These are phyloP conservation scores for Poecilia velifera DNA, from an alignment of 2,797 vertebrate species.

Conservation along the genomic window DNA sequence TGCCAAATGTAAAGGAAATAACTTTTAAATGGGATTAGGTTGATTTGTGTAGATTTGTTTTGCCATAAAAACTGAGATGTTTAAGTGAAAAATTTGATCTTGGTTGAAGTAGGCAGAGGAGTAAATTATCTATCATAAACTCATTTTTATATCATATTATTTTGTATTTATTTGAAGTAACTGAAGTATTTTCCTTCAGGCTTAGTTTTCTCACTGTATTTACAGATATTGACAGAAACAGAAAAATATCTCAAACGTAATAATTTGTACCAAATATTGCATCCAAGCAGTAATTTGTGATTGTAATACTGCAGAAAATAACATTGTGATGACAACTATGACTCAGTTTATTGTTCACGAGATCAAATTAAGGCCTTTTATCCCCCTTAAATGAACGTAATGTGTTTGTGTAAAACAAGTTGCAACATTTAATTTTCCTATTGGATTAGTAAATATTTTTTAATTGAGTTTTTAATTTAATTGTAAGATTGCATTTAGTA, in stretches of 20 bases:
- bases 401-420: too few species aligned
- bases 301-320: background rate
- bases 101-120: too few species aligned
- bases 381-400: background rate
- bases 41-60: background rate
- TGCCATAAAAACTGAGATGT: background rate
- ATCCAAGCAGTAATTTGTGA: background rate
- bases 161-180: background rate
- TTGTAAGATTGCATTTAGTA: background rate
- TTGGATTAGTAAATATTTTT: background rate
- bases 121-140: too few species aligned
- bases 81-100: background rate
- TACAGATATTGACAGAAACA: background rate
- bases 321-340: background rate
- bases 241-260: background rate
- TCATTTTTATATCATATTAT: background rate
- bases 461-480: background rate
- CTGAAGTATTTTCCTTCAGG: background rate
- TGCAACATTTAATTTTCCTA: too few species aligned
- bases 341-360: background rate
- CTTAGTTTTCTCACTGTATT: background rate
- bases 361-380: background rate
- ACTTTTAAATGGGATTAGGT: background rate
- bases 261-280: background rate
- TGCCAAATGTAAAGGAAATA: background rate